phyloP scores from a whole-genome alignment of 2,113 vertebrate genomes.

The Saguinus midas region DNA sequence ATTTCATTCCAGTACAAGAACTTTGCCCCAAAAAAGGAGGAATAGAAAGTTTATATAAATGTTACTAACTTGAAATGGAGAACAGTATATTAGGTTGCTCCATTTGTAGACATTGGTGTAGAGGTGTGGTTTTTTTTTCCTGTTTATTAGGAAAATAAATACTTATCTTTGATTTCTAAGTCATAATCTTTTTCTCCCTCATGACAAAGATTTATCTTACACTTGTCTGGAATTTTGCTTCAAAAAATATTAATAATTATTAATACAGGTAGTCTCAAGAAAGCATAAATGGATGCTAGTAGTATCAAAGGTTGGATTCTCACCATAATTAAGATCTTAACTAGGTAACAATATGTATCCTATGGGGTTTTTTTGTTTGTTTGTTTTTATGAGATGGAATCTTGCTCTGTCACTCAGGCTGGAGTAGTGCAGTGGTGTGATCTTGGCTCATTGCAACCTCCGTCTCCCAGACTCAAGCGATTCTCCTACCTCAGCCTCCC shows the following conservation, averaged over 20 bases:
- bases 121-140: not conserved
- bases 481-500: too few species aligned
- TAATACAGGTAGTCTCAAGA: not conserved
- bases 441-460: too few species aligned
- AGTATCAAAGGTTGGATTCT: not conserved
- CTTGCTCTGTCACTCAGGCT: too few species aligned
- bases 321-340: not conserved
- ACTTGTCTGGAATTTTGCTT: conserved; percentile 11
- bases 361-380: too few species aligned
- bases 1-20: not conserved
- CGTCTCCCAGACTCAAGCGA: too few species aligned
- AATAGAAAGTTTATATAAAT: not conserved
- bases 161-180: not conserved
- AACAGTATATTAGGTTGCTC: not conserved
- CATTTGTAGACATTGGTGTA: not conserved
- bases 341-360: not conserved
- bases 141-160: not conserved
- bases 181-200: not conserved
- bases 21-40: not conserved
- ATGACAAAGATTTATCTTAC: conserved; percentile 3
- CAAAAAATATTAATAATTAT: not conserved
- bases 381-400: too few species aligned
- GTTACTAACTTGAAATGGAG: not conserved
- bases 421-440: too few species aligned
- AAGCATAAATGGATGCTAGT: not conserved